Evolutionary conservation across 2,797 vertebrate genomes (phyloP).

Genomic region (Pelodytes ibericus): DNA sequence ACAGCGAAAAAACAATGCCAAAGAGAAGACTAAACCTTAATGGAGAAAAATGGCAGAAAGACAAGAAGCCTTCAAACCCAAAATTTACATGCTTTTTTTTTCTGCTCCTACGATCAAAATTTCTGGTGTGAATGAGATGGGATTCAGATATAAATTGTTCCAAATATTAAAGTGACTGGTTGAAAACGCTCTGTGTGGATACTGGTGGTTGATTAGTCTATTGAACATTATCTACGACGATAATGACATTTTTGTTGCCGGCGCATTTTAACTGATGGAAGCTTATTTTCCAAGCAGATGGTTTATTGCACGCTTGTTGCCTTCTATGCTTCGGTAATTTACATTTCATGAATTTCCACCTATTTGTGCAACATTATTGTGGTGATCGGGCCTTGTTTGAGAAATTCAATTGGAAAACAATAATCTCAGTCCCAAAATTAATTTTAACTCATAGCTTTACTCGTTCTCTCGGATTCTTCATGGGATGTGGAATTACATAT

Average conservation of each 20-base stretch:
- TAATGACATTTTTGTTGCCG: constrained; percentile 17
- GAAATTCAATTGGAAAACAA: background rate
- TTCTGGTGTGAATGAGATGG: background rate
- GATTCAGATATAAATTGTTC: background rate
- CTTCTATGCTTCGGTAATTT: background rate
- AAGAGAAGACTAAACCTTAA: constrained; percentile 6
- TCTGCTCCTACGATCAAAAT: too few relatives aligned
- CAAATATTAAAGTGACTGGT: background rate
- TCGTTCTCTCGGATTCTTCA: too few relatives aligned
- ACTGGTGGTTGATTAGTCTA: background rate
- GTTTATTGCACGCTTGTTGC: background rate
- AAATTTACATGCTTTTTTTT: background rate
- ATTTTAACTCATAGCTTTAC: too few relatives aligned
- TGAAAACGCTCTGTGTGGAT: background rate
- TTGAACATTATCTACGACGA: background rate
- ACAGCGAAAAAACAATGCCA: constrained; percentile 35
- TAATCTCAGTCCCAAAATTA: too few relatives aligned
- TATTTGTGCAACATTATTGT: background rate
- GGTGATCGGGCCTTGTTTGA: background rate
- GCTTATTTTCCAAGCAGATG: background rate
- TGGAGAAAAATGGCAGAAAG: background rate
- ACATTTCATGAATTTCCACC: background rate
- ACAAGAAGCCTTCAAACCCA: background rate
- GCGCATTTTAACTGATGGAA: background rate
- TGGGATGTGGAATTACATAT: too few relatives aligned